Evolutionary conservation across 2,888 invertebrate species (phyloP).

Genomic region (Tenthredo mesomela): DNA sequence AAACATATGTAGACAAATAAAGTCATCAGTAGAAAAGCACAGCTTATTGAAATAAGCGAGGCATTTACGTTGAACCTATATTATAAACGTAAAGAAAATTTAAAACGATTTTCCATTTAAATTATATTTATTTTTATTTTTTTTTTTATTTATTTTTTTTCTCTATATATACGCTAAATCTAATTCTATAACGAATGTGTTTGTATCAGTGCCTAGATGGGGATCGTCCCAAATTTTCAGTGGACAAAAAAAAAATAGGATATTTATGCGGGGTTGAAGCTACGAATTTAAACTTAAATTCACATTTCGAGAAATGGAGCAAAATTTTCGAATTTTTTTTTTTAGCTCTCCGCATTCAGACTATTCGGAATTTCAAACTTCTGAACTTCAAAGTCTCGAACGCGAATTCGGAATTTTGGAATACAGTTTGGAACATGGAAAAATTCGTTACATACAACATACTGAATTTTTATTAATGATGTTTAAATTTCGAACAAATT

Average conservation of each 20-base stretch:
- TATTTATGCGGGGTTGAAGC: too few relatives aligned
- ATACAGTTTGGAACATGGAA: background rate
- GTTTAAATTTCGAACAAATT: too few relatives aligned
- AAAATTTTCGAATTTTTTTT: background rate
- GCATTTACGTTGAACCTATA: constrained; percentile 66
- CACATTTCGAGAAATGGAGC: background rate
- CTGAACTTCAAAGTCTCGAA: too few relatives aligned
- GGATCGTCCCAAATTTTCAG: background rate
- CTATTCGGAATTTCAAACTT: too few relatives aligned
- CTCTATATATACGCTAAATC: too few relatives aligned
- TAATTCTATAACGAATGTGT: too few relatives aligned
- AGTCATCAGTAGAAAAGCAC: constrained; percentile 83
- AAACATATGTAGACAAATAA: constrained; percentile 84
- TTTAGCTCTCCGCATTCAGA: too few relatives aligned
- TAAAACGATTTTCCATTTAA: background rate
- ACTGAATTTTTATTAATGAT: too few relatives aligned
- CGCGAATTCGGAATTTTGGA: too few relatives aligned
- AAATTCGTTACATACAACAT: background rate
- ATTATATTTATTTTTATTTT: background rate
- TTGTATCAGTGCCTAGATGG: background rate
- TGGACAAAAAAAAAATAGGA: too few relatives aligned
- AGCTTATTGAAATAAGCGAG: constrained; percentile 80
- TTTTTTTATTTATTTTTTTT: background rate
- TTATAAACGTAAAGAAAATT: constrained; percentile 49
- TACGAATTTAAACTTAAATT: too few relatives aligned